phyloP scores from a whole-genome alignment of 2,888 invertebrate species.

The Drosophila mayaguana region DNA sequence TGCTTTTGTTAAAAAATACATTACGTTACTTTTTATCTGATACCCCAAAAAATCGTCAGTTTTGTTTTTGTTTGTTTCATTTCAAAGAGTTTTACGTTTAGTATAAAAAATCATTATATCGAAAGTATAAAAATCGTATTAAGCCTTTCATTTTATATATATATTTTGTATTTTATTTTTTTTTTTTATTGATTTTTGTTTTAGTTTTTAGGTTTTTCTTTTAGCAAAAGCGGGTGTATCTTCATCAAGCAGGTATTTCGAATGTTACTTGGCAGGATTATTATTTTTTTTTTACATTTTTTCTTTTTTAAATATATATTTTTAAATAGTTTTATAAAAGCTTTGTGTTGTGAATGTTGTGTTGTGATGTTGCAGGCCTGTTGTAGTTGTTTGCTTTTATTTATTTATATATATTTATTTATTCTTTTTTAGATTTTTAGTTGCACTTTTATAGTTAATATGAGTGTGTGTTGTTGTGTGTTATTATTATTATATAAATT shows the following conservation, averaged over 20 bases:
- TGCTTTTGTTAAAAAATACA: conserved; percentile 45
- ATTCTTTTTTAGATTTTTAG: conserved; percentile 43
- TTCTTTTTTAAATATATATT: conserved; percentile 54
- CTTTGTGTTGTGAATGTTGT: conserved; percentile 60
- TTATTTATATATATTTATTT: conserved; percentile 3
- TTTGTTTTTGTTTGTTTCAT: conserved; percentile 40
- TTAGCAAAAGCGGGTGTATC: conserved; percentile 83
- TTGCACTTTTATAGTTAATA: conserved; percentile 57
- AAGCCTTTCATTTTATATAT: conserved; percentile 59
- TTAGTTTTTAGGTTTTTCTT: conserved; percentile 37
- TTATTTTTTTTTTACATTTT: conserved; percentile 63
- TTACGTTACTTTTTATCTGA: conserved; percentile 53
- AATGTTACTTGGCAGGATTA: conserved; percentile 84
- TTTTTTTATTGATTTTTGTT: conserved; percentile 42
- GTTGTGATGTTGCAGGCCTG: conserved; percentile 48
- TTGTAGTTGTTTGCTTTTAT: conserved; percentile 42
- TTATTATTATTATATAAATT: conserved; percentile 26
- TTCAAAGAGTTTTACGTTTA: conserved; percentile 71
- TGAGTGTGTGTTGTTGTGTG: conserved; percentile 34
- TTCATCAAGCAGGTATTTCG: conserved; percentile 83
- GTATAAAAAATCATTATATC: conserved; percentile 81
- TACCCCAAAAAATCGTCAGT: conserved; percentile 64
- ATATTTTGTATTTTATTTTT: no score
- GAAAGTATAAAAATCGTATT: conserved; percentile 82
- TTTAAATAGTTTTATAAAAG: conserved; percentile 80